phyloP scores from a whole-genome alignment of 2,888 invertebrate genomes.

The Zaprionus obscuricornis region DNA sequence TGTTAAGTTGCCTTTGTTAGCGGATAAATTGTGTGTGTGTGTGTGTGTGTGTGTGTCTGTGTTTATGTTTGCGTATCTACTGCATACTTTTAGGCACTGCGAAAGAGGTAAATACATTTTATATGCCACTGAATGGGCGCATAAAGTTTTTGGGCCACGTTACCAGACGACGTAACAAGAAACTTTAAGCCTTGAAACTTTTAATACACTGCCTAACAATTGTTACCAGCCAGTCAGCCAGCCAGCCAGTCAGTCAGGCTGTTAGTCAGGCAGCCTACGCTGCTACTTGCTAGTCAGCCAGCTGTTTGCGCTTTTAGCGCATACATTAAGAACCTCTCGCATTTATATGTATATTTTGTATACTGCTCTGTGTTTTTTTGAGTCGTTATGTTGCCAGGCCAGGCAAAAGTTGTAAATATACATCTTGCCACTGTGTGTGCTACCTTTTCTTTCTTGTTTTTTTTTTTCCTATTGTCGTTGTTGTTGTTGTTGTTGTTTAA shows the following conservation, averaged over 20 bases:
- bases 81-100: conserved; percentile 58
- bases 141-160: conserved; percentile 50
- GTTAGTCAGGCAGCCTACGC: neutral
- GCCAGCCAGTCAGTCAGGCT: too few species aligned
- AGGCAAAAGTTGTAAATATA: conserved; percentile 45
- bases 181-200: conserved; percentile 72
- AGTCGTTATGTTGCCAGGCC: conserved; percentile 25
- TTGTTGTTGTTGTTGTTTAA: conserved; percentile 30
- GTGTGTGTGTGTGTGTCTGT: conserved; percentile 6
- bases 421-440: conserved; percentile 46
- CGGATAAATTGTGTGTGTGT: conserved; percentile 6
- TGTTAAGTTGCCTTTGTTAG: conserved; percentile 64
- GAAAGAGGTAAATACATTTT: conserved; percentile 62
- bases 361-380: neutral
- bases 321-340: conserved; percentile 52
- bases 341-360: conserved; percentile 14
- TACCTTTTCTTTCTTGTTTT: conserved; percentile 28
- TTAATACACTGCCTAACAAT: conserved; percentile 66
- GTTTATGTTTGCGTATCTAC: conserved; percentile 25
- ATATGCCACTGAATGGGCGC: conserved; percentile 32
- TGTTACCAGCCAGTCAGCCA: conserved; percentile 40
- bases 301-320: conserved; percentile 64
- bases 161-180: conserved; percentile 29
- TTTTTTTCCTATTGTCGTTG: neutral
- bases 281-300: conserved; percentile 6